Base-by-base conservation (phyloP, 2,888 invertebrate species). In the Coleophora deauratella region DNA sequence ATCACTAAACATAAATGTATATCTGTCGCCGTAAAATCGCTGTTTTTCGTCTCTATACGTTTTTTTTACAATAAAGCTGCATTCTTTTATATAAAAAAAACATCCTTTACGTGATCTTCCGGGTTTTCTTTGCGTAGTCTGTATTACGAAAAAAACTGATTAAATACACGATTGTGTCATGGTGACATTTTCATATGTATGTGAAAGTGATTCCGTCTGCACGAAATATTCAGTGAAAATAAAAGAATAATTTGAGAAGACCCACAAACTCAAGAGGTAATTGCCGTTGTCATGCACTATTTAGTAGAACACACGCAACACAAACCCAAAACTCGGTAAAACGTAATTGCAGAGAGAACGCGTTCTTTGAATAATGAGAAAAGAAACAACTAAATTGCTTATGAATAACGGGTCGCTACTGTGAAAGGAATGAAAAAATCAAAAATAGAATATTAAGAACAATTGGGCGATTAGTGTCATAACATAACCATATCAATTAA, bases 381-480 rank as follows among this genome's bases (percentile, higher is more conserved):
- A 57, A 57, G 55, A 59, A 56, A 44, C 52, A 48, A 56, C 49
- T 38, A 48, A 64, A 71, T 65, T 61, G 21, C 21, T 21, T 4
- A 64, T 57, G 46, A 40, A 36, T 63, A 71, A 69, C 64, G 57
- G 64, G 57, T 49, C 45, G 31, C 41, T 53, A 50, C 49, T 57
- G 54, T 50, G 41, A 46, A 42, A 43, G 43, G 47, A 43, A 54
- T 55, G 59, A 63, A 72, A 68, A 66, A 73, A 61, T 64, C 57
- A 64, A 71, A 31, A 10, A 31, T 10, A 31, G 31, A 31, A 11
- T 55, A 59, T 63, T 59, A 59, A 55, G 52, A 55, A 55, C 49
- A 59, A 56, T 52, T 50, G 46, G 51, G 47, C 64, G 61, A 77
- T 76, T 73, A 73, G 67, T 69, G 75, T 72, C 72, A 72, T 59